Conservation (phyloP, 1,140 invertebrate species). For the Drosophila repletoides region DNA sequence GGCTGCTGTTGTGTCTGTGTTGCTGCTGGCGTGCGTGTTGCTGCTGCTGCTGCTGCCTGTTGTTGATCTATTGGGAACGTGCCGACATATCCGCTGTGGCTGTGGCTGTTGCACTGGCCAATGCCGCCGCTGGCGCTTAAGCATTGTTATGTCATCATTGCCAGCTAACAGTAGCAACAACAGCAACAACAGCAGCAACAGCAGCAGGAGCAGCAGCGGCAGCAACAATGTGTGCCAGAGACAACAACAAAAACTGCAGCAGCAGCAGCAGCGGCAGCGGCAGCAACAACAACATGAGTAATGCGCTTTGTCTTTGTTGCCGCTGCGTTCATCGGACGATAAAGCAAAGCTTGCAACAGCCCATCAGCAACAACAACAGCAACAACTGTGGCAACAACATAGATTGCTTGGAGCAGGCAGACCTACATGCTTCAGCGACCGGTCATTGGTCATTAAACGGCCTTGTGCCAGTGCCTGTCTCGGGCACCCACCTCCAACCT, state of each 20-base stretch:
- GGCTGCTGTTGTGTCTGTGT: conserved; percentile 5
- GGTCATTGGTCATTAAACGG: conserved; percentile 72
- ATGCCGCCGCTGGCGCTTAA: conserved; percentile 70
- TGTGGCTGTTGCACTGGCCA: conserved; percentile 39
- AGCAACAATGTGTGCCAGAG: conserved; percentile 32
- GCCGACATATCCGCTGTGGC: conserved; percentile 65
- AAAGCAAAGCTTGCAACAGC: conserved; percentile 11
- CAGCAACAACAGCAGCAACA: conserved; percentile 10
- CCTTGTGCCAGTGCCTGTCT: conserved; percentile 64
- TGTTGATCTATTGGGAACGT: conserved; percentile 78
- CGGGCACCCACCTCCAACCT: neutral
- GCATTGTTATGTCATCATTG: conserved; percentile 80
- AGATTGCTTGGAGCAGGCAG: conserved; percentile 31
- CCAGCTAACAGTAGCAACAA: conserved; percentile 53
- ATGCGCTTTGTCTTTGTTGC: conserved; percentile 10
- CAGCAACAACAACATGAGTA: conserved; percentile 6
- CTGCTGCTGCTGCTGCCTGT: conserved; percentile 30
- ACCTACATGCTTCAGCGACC: conserved; percentile 57
- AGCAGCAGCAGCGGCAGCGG: neutral
- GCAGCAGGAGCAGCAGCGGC: conserved; percentile 16
- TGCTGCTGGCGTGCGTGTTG: conserved; percentile 29
- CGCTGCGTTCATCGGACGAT: too few species aligned
- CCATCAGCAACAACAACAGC: conserved; percentile 1
- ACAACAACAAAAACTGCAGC: conserved; percentile 4
- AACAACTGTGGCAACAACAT: conserved; percentile 32